Base-by-base conservation (phyloP, 2,888 invertebrate genomes). In the Epiblema foenella region DNA sequence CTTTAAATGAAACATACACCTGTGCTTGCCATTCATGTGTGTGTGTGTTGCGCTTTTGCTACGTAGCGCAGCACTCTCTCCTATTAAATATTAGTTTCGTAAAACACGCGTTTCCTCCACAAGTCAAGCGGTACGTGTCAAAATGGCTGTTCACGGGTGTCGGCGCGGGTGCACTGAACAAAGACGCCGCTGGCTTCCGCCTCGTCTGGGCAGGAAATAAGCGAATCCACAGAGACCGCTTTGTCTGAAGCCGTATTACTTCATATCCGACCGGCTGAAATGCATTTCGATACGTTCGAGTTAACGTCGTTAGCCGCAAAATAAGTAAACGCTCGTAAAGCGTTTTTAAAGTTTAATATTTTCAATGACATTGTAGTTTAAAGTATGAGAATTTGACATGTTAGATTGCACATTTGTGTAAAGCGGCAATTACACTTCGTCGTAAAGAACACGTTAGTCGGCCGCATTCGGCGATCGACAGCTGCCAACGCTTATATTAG, bases 121-220 rank as follows among this genome's bases (percentile, higher is more conserved):
- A 67, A 62, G 49, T 66, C 62, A 39, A 67, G 64, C 70, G 58
- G 63, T 69, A 75, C 57, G 60, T 66, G 64, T 68, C 68, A 68
- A 29, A 68, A 65, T 51, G 33, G 65, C n/a, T 24, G 29, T 51
- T 29, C 42, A 42, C 42, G 56, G 17, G 39, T 57, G 65, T 59
- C 24, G 68, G 46, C 59, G 46, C 52, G 58, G 46, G 58, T 64
- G 59, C 68, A 1, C 46, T n/a, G 73, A 75, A 80, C 79, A 84
- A 83, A 84, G 85, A 83, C 80, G 74, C 72, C 75, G 78, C 78
- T 76, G 75, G 83, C 81, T 88, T 91, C 90, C 90, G 87, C 81
- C 79, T 79, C 81, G 90, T 91, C 91, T 91, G 84, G 81, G 81
- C 89, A 89, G 91, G 91, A 91, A 91, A 90, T 89, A 87, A 85